A percentile compares a stretch with the other conserved stretches of the same genome.
Evolutionary conservation across 2,797 vertebrate genomes (phyloP).

Genomic region (Molothrus ater): DNA sequence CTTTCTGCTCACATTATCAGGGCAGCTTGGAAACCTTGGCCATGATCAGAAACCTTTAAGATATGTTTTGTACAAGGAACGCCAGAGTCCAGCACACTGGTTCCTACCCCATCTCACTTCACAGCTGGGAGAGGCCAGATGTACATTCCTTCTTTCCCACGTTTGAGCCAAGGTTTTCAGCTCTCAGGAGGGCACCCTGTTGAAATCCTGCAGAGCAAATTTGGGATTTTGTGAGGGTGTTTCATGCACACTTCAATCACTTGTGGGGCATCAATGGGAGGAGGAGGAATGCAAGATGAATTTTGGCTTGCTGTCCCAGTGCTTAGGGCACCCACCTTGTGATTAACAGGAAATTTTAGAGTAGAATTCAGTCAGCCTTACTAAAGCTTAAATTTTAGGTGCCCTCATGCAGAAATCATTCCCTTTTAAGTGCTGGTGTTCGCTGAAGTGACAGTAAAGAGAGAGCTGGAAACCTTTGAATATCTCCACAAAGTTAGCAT

Average conservation of each 20-base stretch:
- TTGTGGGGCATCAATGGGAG: background rate
- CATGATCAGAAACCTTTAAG: background rate
- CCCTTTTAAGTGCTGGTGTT: background rate
- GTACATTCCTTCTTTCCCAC: fast-evolving
- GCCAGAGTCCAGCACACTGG: fast-evolving
- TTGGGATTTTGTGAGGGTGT: background rate
- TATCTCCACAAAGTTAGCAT: background rate
- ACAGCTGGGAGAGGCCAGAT: background rate
- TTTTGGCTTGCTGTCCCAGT: background rate
- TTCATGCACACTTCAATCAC: background rate
- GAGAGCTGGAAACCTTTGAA: background rate
- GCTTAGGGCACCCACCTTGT: background rate
- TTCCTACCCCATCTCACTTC: background rate
- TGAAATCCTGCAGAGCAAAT: background rate
- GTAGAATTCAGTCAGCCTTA: background rate
- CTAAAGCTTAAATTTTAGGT: background rate
- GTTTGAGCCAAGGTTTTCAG: background rate
- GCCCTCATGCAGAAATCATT: background rate
- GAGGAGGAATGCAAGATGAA: background rate
- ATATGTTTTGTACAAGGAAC: background rate
- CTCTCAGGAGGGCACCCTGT: background rate
- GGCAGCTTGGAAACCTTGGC: background rate
- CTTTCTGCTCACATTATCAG: background rate
- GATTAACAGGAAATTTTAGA: background rate
- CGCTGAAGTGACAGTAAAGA: background rate